These are phyloP conservation scores for Ligdia adustata DNA, from an alignment of 2,888 invertebrate genomes.

Conservation along the genomic window DNA sequence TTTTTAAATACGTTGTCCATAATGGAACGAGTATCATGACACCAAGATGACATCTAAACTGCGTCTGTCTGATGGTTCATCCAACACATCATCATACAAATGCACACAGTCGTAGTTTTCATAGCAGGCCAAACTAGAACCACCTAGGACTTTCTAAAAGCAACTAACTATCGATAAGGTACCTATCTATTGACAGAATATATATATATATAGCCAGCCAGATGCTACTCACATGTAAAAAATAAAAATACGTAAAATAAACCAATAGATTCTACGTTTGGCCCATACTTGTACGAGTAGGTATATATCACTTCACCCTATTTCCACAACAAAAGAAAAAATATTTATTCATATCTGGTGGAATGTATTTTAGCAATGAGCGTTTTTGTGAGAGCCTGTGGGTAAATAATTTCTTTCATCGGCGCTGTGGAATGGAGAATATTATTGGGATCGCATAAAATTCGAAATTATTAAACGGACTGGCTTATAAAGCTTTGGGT, in stretches of 20 bases:
- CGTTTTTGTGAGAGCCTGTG: constrained; percentile 16
- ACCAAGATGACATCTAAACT: too few species aligned
- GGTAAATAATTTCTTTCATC: constrained; percentile 19
- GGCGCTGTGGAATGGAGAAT: constrained; percentile 7
- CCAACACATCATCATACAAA: too few species aligned
- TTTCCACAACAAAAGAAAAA: constrained; percentile 35
- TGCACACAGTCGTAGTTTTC: too few species aligned
- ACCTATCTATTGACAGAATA: too few species aligned
- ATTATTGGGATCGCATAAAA: constrained; percentile 17
- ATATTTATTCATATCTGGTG: constrained; percentile 33
- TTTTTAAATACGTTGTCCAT: too few species aligned
- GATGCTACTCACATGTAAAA: constrained; percentile 3
- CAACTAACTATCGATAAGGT: not conserved
- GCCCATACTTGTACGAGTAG: too few species aligned
- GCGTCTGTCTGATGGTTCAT: too few species aligned
- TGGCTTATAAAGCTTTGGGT: constrained; percentile 8
- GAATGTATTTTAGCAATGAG: constrained; percentile 29
- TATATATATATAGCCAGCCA: too few species aligned
- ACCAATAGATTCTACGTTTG: constrained; percentile 21
- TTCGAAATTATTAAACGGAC: constrained; percentile 13
- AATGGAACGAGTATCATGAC: too few species aligned
- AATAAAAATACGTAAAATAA: constrained; percentile 20
- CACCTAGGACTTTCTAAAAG: too few species aligned
- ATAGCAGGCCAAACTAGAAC: too few species aligned
- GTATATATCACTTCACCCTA: constrained; percentile 37